Evolutionary conservation across 1,140 invertebrate species (phyloP).

Genomic region (Helicoverpa zea): DNA sequence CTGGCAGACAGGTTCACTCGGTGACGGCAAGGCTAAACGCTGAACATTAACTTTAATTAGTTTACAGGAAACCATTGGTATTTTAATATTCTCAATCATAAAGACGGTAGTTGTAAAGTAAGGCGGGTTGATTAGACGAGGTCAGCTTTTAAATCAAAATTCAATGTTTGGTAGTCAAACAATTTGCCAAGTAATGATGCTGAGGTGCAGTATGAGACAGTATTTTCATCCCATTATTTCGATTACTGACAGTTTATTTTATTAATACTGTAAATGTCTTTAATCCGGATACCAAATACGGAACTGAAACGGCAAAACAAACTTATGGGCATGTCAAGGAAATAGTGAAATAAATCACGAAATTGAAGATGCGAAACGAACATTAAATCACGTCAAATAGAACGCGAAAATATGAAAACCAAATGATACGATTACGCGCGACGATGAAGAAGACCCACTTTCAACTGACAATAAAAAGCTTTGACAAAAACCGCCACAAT

Average conservation of each 20-base stretch:
- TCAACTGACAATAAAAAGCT: conserved; percentile 39
- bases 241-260: too few relatives aligned
- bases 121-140: background rate
- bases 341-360: conserved; percentile 10
- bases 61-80: conserved; percentile 64
- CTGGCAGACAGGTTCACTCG: conserved; percentile 52
- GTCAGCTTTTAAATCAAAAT: background rate
- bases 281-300: background rate
- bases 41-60: conserved; percentile 67
- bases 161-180: too few relatives aligned
- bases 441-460: conserved; percentile 31
- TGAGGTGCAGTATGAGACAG: too few relatives aligned
- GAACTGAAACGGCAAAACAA: conserved; percentile 7
- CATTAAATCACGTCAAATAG: conserved; percentile 43
- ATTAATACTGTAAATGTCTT: too few relatives aligned
- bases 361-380: conserved; percentile 19
- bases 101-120: conserved; percentile 13
- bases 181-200: too few relatives aligned
- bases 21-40: conserved; percentile 62
- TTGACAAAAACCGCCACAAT: conserved; percentile 31
- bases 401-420: conserved; percentile 37
- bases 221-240: too few relatives aligned
- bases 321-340: background rate
- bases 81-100: conserved; percentile 44
- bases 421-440: conserved; percentile 38